Conservation (phyloP, 64 coral and sea anemone genomes). For the Cladopsammia gracilis region DNA sequence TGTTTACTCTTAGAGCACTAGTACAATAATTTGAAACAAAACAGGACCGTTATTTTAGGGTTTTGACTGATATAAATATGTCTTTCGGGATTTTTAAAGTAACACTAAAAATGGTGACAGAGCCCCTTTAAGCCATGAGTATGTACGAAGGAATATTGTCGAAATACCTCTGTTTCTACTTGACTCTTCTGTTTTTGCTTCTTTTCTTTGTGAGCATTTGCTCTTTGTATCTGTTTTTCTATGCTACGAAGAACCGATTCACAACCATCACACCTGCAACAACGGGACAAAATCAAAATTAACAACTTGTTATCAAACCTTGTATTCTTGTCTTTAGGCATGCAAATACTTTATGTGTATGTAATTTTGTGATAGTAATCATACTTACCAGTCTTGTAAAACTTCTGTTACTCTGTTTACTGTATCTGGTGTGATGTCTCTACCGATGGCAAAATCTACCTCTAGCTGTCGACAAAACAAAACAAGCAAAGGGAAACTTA, state of each 20-base stretch:
- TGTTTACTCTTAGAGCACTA: too few relatives aligned
- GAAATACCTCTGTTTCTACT: slow-evolving; percentile 89
- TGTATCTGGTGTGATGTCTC: slow-evolving; percentile 98
- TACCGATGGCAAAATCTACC: slow-evolving; percentile 98
- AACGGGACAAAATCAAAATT: background rate
- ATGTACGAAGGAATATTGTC: too few relatives aligned
- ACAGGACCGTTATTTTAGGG: too few relatives aligned
- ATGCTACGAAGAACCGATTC: slow-evolving; percentile 95
- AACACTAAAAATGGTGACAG: too few relatives aligned
- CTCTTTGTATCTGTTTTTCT: slow-evolving; percentile 99
- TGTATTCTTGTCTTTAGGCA: too few relatives aligned
- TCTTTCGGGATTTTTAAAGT: too few relatives aligned
- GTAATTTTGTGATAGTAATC: too few relatives aligned
- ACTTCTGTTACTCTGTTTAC: slow-evolving; percentile 86
- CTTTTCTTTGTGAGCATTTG: slow-evolving; percentile 94
- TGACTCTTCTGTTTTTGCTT: slow-evolving; percentile 82
- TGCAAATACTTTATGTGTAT: too few relatives aligned
- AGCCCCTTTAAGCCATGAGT: too few relatives aligned
- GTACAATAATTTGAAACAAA: too few relatives aligned
- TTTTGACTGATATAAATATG: too few relatives aligned
- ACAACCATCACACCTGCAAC: slow-evolving; percentile 93
- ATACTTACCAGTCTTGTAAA: slow-evolving; percentile 96
- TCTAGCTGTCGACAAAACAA: slow-evolving; percentile 72
- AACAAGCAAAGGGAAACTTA: background rate
- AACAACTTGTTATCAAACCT: too few relatives aligned